Evolutionary conservation across 2,888 invertebrate genomes (phyloP), one percentile per base, ranked within the genome.

Genomic region (Cerceris ruficornis): DNA sequence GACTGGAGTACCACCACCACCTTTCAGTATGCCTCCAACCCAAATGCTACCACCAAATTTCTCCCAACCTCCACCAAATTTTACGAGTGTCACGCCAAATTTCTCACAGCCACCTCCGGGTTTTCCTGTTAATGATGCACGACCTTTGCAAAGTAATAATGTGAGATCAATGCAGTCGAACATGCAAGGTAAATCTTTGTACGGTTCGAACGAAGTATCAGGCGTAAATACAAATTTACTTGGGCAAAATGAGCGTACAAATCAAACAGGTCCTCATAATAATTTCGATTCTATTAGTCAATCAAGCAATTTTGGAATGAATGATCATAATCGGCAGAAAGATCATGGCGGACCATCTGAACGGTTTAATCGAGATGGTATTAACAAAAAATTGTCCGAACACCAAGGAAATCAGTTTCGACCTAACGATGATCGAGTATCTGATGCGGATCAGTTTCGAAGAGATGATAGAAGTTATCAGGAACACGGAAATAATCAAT

Each of bases 91-190:
- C n/a, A 14, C 54, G 39, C 85, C 84, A 13, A 88, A 88, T 14
- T 88, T 88, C 50, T 87, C 88, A 0, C 89, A 88, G 52, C 89
- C 89, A 9, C 88, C 86, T 6, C 86, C 86, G 0, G 83, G 80
- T 9, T 86, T 86, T 13, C 0, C 60, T 43, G 28, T 9, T 2
- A 83, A 66, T n/a, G 77, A 86, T 50, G 55, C 62, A 13, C 60
- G 64, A 17, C 78, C 52, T 49, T 39, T 61, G 43, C 75, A 78
- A n/a, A 76, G 55, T 55, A 9, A 52, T 7, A 78, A 67, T 14
- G 42, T 62, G 0, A 77, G 75, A 50, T 8, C 71, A 11, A 39
- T 59, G 49, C 59, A 62, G n/a, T 7, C 66, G 5, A 75, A 17
- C 9, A 55, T 70, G 52, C 83, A 80, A 67, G 81, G 83, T 46